Conservation (phyloP, 2,797 vertebrate genomes). For the Rhynchonycteris naso region DNA sequence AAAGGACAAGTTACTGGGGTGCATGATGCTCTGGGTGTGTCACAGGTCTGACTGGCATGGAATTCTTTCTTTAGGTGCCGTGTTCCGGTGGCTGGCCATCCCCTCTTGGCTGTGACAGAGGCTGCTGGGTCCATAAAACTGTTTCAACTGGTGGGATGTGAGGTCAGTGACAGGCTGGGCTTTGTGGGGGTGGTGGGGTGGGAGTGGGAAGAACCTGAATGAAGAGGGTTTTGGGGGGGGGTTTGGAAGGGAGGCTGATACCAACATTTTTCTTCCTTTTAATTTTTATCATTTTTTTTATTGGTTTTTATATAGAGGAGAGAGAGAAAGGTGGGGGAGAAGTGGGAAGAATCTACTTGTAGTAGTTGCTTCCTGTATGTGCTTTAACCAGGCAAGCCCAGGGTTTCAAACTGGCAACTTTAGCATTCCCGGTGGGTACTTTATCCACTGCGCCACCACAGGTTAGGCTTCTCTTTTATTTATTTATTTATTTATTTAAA, state of each 20-base stretch:
- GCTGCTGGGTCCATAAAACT: conserved; percentile 92
- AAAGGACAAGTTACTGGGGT: not conserved
- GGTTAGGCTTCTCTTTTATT: too few species aligned
- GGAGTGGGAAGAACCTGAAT: not conserved
- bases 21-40: accelerated
- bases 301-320: too few species aligned
- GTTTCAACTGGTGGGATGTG: conserved; percentile 84
- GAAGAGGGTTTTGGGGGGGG: not conserved
- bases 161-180: conserved; percentile 87
- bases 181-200: not conserved
- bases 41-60: not conserved
- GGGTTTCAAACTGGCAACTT: too few species aligned
- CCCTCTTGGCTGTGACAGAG: conserved; percentile 90
- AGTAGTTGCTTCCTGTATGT: too few species aligned
- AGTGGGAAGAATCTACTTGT: too few species aligned
- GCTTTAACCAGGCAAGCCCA: too few species aligned
- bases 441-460: too few species aligned
- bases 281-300: too few species aligned
- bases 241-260: not conserved
- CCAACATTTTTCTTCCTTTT: not conserved
- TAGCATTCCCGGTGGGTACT: too few species aligned
- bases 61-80: conserved; percentile 90
- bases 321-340: too few species aligned
- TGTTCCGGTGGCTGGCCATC: conserved; percentile 86
- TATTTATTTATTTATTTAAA: too few species aligned